Conservation (phyloP, 2,888 invertebrate genomes). For the Anodontia alba region DNA sequence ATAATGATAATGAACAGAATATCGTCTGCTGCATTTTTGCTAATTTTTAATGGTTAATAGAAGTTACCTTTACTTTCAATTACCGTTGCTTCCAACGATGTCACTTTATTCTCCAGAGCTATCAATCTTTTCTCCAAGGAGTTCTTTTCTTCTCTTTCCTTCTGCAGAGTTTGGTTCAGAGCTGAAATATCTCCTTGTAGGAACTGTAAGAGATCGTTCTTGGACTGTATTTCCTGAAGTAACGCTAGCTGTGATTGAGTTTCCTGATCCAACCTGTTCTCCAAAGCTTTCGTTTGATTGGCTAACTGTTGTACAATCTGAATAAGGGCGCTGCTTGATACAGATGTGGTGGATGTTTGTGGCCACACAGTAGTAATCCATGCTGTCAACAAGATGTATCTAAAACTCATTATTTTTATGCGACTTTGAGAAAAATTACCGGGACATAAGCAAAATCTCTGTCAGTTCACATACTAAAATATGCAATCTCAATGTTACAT, state of each 20-base stretch:
- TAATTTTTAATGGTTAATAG: too few species aligned
- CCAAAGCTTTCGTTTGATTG: neutral
- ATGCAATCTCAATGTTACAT: too few species aligned
- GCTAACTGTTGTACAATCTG: neutral
- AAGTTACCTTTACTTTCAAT: neutral
- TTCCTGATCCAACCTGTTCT: neutral
- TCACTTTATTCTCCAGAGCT: neutral
- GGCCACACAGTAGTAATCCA: neutral
- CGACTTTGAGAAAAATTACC: too few species aligned
- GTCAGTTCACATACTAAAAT: too few species aligned
- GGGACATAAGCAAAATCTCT: too few species aligned
- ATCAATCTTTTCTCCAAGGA: neutral
- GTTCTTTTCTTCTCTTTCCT: neutral
- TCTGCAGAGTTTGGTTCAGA: constrained; percentile 21
- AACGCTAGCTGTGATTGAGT: neutral
- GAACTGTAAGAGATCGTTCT: constrained; percentile 29
- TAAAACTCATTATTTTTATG: too few species aligned
- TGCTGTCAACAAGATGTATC: neutral
- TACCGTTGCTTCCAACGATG: neutral
- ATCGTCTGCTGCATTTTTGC: too few species aligned
- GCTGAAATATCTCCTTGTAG: constrained; percentile 15
- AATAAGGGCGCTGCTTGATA: neutral
- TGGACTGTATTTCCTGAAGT: constrained; percentile 21
- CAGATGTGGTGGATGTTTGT: neutral
- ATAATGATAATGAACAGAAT: too few species aligned